Conservation (phyloP, 2,888 invertebrate species). For the Anagyrus pseudococci region DNA sequence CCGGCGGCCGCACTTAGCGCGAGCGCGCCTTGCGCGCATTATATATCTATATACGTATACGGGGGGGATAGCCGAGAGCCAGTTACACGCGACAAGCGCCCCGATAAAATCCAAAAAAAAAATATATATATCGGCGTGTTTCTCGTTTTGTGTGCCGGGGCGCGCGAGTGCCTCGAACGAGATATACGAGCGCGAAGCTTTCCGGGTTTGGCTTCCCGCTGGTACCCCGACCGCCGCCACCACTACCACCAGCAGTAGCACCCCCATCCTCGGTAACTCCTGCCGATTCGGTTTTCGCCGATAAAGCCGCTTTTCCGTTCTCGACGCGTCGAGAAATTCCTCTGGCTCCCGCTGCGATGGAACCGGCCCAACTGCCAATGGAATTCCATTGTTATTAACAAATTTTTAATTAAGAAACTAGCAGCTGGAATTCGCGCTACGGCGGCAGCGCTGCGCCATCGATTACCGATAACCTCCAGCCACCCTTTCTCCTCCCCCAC, state of each 20-base stretch:
- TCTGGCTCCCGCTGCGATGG: background rate
- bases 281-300: conserved; percentile 4
- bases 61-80: background rate
- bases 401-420: conserved; percentile 29
- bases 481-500: too few species aligned
- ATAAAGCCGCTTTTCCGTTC: background rate
- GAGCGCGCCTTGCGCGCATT: too few species aligned
- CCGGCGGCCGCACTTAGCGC: background rate
- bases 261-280: too few species aligned
- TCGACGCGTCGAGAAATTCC: conserved; percentile 1
- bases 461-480: conserved; percentile 23
- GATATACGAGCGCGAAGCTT: background rate
- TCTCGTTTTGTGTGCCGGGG: background rate
- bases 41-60: too few species aligned
- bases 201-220: background rate
- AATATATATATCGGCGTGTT: background rate
- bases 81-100: background rate
- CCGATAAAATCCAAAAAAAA: background rate
- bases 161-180: background rate
- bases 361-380: background rate
- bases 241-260: too few species aligned
- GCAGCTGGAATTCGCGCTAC: conserved; percentile 19
- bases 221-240: too few species aligned
- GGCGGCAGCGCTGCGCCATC: conserved; percentile 21
- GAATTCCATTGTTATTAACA: conserved; percentile 25